A percentile compares a stretch with the other conserved stretches of the same genome.
These are phyloP conservation scores for Talpa occidentalis DNA, from an alignment of 2,113 vertebrate species.

Conservation along the genomic window DNA sequence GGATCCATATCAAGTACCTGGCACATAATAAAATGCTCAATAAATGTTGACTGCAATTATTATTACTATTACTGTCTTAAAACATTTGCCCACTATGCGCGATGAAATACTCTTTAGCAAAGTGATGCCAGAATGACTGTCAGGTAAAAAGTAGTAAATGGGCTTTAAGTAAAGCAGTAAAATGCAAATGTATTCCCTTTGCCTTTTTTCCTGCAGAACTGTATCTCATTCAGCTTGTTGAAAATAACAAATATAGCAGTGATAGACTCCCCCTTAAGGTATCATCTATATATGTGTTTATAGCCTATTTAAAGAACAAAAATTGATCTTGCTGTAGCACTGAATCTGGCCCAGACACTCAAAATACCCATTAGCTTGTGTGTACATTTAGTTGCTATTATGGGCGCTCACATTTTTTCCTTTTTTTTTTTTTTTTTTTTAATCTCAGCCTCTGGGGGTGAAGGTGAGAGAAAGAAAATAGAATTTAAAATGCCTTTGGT, in stretches of 20 bases:
- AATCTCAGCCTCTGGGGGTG: neutral
- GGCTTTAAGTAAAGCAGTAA: constrained; percentile 47
- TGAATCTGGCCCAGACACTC: neutral
- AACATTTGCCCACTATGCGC: neutral
- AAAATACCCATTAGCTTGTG: neutral
- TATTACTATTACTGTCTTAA: constrained; percentile 6
- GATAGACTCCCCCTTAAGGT: constrained; percentile 17
- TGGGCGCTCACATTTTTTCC: neutral
- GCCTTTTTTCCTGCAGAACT: neutral
- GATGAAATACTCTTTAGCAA: constrained; percentile 22
- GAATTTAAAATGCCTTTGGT: neutral
- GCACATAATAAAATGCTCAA: neutral
- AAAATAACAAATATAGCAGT: neutral
- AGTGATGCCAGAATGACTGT: neutral
- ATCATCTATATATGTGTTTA: neutral
- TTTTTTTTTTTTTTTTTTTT: neutral
- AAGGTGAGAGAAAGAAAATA: neutral
- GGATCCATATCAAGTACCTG: neutral
- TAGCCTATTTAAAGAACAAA: constrained; percentile 53
- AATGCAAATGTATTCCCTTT: constrained; percentile 50
- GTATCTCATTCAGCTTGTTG: neutral
- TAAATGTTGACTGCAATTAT: constrained; percentile 18
- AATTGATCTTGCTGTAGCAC: constrained; percentile 26
- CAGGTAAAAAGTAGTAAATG: constrained; percentile 12
- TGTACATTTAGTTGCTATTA: neutral